Evolutionary conservation across 92 coral and sea anemone species (phyloP).

Genomic region (Porites divaricata): DNA sequence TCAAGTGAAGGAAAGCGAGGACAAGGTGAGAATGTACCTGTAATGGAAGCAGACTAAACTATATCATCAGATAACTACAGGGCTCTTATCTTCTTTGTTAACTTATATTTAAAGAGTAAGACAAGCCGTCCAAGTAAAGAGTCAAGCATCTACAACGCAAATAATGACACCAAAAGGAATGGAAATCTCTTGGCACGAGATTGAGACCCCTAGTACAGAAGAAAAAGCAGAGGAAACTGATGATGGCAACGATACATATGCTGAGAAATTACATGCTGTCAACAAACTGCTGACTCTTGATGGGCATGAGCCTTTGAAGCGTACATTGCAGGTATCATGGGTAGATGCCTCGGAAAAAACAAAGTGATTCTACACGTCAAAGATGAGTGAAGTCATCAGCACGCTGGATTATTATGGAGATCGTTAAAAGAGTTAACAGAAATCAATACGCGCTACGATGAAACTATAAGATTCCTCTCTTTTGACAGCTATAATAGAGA

Average conservation of each 20-base stretch:
- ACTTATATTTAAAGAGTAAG: neutral
- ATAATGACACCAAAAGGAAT: slow-evolving; percentile 18
- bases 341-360: slow-evolving; percentile 24
- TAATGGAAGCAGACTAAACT: neutral
- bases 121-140: neutral
- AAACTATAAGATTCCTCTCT: slow-evolving; percentile 31
- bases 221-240: neutral
- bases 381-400: slow-evolving; percentile 42
- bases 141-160: neutral
- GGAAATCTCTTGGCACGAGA: slow-evolving; percentile 32
- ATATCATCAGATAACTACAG: neutral
- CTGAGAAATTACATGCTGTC: slow-evolving; percentile 22
- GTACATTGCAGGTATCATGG: slow-evolving; percentile 38
- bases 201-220: neutral
- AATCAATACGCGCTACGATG: slow-evolving; percentile 16
- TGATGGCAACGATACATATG: neutral
- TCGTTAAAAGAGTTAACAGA: slow-evolving; percentile 35
- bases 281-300: slow-evolving; percentile 24
- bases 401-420: slow-evolving; percentile 34
- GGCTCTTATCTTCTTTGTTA: neutral
- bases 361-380: slow-evolving; percentile 25
- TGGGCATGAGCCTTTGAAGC: slow-evolving; percentile 30
- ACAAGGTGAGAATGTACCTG: neutral
- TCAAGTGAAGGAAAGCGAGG: neutral
- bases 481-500: slow-evolving; percentile 40